Evolutionary conservation across 2,888 invertebrate species (phyloP).

Genomic region (Cryptus viduatorius): DNA sequence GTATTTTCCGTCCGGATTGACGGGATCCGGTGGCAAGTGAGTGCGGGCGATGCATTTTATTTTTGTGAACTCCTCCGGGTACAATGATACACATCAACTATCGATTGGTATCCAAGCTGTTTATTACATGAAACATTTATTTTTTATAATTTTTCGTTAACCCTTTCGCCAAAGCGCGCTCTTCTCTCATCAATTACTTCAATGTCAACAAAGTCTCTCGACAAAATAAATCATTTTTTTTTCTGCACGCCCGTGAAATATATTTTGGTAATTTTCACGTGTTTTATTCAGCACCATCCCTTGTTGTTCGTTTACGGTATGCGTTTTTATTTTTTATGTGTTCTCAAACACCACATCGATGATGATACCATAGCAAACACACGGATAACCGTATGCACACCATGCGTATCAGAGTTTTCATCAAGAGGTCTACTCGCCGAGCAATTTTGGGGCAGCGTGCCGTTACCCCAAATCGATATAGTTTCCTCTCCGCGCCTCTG

Average conservation of each 20-base stretch:
- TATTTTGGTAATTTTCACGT: too few species aligned
- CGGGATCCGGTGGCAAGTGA: constrained; percentile 19
- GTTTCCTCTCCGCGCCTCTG: not conserved
- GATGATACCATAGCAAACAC: constrained; percentile 1
- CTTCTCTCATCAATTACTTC: too few species aligned
- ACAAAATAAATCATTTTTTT: too few species aligned
- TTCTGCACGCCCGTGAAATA: too few species aligned
- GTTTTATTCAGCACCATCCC: not conserved
- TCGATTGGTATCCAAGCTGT: not conserved
- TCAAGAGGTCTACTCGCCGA: not conserved
- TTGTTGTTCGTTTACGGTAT: not conserved
- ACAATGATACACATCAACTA: constrained; percentile 38
- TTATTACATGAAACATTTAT: not conserved
- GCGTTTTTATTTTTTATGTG: not conserved
- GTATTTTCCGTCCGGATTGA: constrained; percentile 10
- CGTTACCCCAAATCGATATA: constrained; percentile 24
- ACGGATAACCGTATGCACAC: constrained; percentile 13
- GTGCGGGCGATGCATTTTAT: constrained; percentile 4
- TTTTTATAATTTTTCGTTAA: constrained; percentile 5
- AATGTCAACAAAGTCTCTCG: too few species aligned
- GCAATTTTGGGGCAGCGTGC: not conserved
- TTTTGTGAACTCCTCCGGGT: constrained; percentile 46
- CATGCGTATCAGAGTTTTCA: not conserved
- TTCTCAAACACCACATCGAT: not conserved
- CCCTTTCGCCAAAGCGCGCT: too few species aligned